These are phyloP conservation scores for Antennarius striatus DNA, from an alignment of 2,113 vertebrate genomes.

Conservation along the genomic window DNA sequence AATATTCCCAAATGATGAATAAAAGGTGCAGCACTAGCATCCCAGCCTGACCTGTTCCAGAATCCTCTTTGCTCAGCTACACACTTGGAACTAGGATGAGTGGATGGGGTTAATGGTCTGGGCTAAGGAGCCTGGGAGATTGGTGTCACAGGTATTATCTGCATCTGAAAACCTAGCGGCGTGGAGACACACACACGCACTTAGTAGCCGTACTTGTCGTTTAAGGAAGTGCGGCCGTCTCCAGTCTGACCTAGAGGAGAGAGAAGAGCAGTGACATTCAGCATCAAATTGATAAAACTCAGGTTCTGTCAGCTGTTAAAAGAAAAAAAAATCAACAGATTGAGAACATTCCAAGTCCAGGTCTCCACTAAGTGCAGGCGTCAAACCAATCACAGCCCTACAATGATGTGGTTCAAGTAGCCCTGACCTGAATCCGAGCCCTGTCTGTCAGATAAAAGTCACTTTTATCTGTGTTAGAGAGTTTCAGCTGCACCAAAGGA, in stretches of 20 bases:
- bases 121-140: slow-evolving; percentile 20
- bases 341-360: too few species aligned
- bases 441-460: too few species aligned
- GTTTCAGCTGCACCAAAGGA: too few species aligned
- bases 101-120: slow-evolving; percentile 26
- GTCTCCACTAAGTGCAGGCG: too few species aligned
- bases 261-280: background rate
- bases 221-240: slow-evolving; percentile 94
- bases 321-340: too few species aligned
- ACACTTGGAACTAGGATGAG: slow-evolving; percentile 3
- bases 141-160: slow-evolving; percentile 37
- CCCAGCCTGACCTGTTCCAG: background rate
- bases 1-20: slow-evolving; percentile 19
- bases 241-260: slow-evolving; percentile 88
- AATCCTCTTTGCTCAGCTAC: background rate
- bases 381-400: background rate
- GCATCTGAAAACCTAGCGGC: slow-evolving; percentile 13
- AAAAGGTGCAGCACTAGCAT: background rate
- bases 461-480: too few species aligned
- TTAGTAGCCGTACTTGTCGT: slow-evolving; percentile 96
- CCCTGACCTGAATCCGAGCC: too few species aligned
- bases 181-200: background rate
- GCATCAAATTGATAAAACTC: too few species aligned
- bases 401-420: background rate
- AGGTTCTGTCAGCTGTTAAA: too few species aligned